Evolutionary conservation across 2,113 vertebrate species (phyloP), one percentile per base, ranked within the genome.

Genomic region (Eulacestoma nigropectus): DNA sequence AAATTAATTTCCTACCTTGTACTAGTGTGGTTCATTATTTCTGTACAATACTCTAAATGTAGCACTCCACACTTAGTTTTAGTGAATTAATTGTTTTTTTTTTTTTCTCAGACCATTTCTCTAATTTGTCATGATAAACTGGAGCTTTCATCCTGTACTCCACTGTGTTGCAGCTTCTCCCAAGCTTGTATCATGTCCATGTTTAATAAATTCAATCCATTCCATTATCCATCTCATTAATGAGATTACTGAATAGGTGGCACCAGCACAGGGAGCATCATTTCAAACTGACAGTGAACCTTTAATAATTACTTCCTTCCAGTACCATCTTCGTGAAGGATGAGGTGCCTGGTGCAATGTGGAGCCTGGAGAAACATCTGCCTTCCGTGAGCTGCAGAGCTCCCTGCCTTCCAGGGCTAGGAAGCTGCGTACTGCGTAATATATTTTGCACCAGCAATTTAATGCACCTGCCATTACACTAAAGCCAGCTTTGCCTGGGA

Each of bases 211-310:
- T 93, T 80, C 12, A 83, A 57, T 90, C 67, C 29, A 86, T 75
- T 86, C 79, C 46, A 77, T 93, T 90, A 95, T 92, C 90, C 83
- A 74, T 46, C 70, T 93, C 49, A 69, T 94, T 92, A 95, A 88
- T 81, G 72, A 86, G 55, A 77, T 67, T 94, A 86, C 59, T 86
- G 85, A 95, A 92, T 49, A 92, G 53, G 72, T 92, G 63, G 82
- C 39, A 72, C 82, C 26, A 80, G 59, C 57, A 50, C 30, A 85
- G 78, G 49, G 69, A 87, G 35, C 56, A 91, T 82, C 20, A 77
- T 63, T 79, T 90, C 50, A 70, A 49, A 47, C 33, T 86, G 46
- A 86, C 75, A 93, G 57, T 30, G 15, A 93, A 16, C 9, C 50
- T 85, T 68, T 46, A 73, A 80, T 83, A 94, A 86, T 55, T 67